These are phyloP conservation scores for Craseonycteris thonglongyai DNA, from an alignment of 2,113 vertebrate genomes.

Conservation along the genomic window DNA sequence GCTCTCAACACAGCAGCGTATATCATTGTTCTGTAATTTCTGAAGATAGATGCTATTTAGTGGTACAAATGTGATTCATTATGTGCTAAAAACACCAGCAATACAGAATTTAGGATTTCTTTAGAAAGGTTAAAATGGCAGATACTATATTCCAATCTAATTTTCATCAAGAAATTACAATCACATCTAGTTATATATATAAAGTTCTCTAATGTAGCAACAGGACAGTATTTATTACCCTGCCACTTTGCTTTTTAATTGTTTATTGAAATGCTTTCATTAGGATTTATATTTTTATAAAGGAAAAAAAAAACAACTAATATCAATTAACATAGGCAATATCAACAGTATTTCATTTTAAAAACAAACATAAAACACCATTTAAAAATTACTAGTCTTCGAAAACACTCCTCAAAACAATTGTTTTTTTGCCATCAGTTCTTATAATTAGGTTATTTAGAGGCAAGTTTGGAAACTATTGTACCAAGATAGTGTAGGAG, in stretches of 20 bases:
- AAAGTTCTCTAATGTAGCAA: not conserved
- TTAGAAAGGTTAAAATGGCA: not conserved
- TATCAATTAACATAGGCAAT: not conserved
- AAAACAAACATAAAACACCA: not conserved
- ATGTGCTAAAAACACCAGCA: not conserved
- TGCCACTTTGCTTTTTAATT: not conserved
- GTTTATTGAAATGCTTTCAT: not conserved
- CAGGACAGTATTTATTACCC: not conserved
- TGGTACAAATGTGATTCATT: not conserved
- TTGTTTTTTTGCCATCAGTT: rapidly evolving
- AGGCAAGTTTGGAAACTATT: not conserved
- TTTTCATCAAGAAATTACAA: not conserved
- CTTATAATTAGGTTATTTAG: not conserved
- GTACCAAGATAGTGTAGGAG: not conserved
- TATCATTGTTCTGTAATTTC: not conserved
- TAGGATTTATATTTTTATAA: not conserved
- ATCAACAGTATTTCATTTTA: not conserved
- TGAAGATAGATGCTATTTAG: not conserved
- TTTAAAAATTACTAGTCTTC: not conserved
- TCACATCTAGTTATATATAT: not conserved
- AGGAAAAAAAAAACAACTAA: not conserved
- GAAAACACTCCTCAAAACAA: not conserved
- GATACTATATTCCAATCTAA: not conserved
- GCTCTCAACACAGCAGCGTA: not conserved
- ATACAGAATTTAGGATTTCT: not conserved